Evolutionary conservation across 1,140 invertebrate genomes (phyloP), one percentile per base, ranked within the genome.

Genomic region (Meloidogyne chitwoodi): DNA sequence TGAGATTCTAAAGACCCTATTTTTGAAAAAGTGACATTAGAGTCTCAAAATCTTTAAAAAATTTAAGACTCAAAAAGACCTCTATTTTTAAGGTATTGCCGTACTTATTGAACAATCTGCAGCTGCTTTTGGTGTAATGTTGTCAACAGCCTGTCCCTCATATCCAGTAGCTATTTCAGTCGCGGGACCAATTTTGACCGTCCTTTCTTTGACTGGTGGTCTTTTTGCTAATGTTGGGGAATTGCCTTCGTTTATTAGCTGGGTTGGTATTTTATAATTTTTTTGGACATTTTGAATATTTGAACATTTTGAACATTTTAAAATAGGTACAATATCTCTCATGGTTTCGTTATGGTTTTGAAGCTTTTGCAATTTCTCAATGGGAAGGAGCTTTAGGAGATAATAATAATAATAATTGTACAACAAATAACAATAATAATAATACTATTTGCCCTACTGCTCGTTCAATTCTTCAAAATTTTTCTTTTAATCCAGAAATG

Each of bases 321-420:
- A 68, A 56, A n/a, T 85, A 83, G 85, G 67, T 83, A 1, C 84
- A 85, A 69, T 87, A 85, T 27, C 65, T 84, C 14, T 78, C 74
- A 41, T 87, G 85, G 84, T 85, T 87, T 71, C 77, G 85, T 74
- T 85, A 81, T 38, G 85, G 86, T 11, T 86, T 86, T 63, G 85
- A 86, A 72, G 83, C 81, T 16, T 62, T 86, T 19, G 78, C 85
- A 14, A 87, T 86, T 31, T 84, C 84, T 31, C 85, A 86, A 70
- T 86, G 85, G 85, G 63, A 26, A 29, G 71, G 68, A 31, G 77
- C 56, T 14, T 29, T 68, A 29, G 68, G 14, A n/a, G 38, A 68
- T 22, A 16, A 26, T 22, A 29, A 34, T 22, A 26, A 16, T 12
- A 41, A 34, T 2, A 29, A 48, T 6, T 29, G 41, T 56, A 56